Evolutionary conservation across 2,113 vertebrate genomes (phyloP).

Genomic region (Labrus mixtus): DNA sequence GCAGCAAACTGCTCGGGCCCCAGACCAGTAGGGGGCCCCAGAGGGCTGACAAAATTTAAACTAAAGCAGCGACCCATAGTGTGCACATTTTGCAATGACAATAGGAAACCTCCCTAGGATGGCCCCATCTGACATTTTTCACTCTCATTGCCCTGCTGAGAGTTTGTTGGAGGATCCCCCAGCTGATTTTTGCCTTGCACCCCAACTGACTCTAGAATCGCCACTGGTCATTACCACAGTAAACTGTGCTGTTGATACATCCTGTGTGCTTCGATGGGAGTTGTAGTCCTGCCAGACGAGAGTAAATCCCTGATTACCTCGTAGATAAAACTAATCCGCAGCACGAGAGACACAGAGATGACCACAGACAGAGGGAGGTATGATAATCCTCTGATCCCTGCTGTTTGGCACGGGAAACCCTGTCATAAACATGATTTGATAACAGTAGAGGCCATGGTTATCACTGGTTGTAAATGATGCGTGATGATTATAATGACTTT

Average conservation of each 20-base stretch:
- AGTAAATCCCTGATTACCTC: slow-evolving; percentile 57
- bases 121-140: no score
- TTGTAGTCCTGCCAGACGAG: slow-evolving; percentile 60
- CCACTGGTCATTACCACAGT: slow-evolving; percentile 22
- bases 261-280: slow-evolving; percentile 44
- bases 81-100: no score
- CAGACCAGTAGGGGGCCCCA: no score
- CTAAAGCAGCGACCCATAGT: no score
- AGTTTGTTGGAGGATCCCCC: no score
- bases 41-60: no score
- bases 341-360: slow-evolving; percentile 35
- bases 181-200: no score
- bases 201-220: no score
- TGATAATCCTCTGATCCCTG: slow-evolving; percentile 58
- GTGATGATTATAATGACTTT: slow-evolving; percentile 32
- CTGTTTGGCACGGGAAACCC: slow-evolving; percentile 50
- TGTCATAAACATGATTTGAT: slow-evolving; percentile 24
- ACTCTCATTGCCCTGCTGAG: no score
- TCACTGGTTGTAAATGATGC: slow-evolving; percentile 36
- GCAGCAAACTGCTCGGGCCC: no score
- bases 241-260: slow-evolving; percentile 4
- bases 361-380: slow-evolving; percentile 33
- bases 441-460: slow-evolving; percentile 14
- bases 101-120: no score
- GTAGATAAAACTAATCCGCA: slow-evolving; percentile 67